Base-by-base conservation (phyloP, 2,797 vertebrate genomes). In the Pseudotriccus pelzelni region DNA sequence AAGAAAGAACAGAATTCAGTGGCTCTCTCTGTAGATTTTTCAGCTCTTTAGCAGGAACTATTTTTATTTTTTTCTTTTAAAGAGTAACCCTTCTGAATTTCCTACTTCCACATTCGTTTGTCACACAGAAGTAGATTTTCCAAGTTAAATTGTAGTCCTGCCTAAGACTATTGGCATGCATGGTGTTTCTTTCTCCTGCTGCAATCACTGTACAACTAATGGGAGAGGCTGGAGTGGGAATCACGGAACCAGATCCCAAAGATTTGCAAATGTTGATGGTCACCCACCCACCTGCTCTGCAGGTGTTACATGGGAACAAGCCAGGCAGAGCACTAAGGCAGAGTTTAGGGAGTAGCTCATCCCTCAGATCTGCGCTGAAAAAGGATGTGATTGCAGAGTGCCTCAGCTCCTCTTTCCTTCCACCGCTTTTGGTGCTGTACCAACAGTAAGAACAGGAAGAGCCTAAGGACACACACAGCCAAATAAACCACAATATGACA, bases 231-330 rank as follows among this genome's bases (percentile, higher is more conserved):
- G 12, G 13, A 59, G 58, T 3, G 3, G 21, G 47, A 79, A 9
- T n/a, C 20, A 9, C 0, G 2, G n/a, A 30, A 53, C 4, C 30
- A 30, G 32, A 66, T 59, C 14, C 21, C 18, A 59, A 59, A 47
- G 50, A 32, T n/a, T 4, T n/a, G 12, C 16, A 20, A 9, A 9
- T 1, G 1, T 21, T 62, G 22, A 20, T 0, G 1, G 52, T 28
- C 44, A 30, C 28, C 41, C 43, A 14, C 18, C 28, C 14, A 30
- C 10, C 36, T 44, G 39, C 28, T 50, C 56, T 55, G 21, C n/a
- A 14, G 19, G 14, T 23, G 12, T 46, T 47, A 9, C 0, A 20
- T 2, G 5, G 23, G 8, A 8, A 62, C 10, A 64, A 24, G 18
- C 56, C 43, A n/a, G 6, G 36, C 41, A 22, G 46, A 39, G 46